Evolutionary conservation across 2,797 vertebrate genomes (phyloP).

Genomic region (Prionace glauca): DNA sequence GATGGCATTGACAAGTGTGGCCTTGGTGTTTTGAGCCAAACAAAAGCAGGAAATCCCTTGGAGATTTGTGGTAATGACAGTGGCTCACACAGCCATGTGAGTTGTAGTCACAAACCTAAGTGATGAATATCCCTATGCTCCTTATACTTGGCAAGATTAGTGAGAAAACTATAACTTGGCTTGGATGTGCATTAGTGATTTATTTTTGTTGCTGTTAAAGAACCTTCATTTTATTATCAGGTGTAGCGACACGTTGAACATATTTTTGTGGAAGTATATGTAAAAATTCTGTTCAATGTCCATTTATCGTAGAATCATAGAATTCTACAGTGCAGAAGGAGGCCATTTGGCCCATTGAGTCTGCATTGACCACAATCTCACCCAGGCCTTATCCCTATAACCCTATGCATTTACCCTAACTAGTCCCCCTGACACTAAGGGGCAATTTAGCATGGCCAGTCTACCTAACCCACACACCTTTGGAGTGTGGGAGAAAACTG

Average conservation of each 20-base stretch:
- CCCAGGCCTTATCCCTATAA: no score
- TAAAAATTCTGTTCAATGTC: not conserved
- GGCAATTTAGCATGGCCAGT: no score
- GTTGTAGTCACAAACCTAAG: not conserved
- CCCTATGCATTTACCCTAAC: no score
- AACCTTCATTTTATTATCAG: not conserved
- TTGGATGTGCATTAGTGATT: not conserved
- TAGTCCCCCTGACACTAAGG: no score
- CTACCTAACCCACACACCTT: no score
- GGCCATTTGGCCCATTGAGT: no score
- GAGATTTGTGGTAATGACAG: not conserved
- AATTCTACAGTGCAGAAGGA: no score
- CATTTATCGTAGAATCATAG: no score
- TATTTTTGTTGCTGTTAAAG: not conserved
- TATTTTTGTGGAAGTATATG: not conserved
- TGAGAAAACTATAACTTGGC: not conserved
- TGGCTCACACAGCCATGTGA: no score
- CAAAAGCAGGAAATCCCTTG: not conserved
- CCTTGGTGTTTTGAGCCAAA: not conserved
- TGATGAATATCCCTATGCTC: not conserved
- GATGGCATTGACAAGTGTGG: not conserved
- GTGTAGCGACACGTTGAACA: not conserved
- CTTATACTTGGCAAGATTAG: not conserved
- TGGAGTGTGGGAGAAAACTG: no score
- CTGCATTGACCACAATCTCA: no score